These are phyloP conservation scores for Chromobotia macracanthus DNA, from an alignment of 2,797 vertebrate genomes.

Conservation along the genomic window DNA sequence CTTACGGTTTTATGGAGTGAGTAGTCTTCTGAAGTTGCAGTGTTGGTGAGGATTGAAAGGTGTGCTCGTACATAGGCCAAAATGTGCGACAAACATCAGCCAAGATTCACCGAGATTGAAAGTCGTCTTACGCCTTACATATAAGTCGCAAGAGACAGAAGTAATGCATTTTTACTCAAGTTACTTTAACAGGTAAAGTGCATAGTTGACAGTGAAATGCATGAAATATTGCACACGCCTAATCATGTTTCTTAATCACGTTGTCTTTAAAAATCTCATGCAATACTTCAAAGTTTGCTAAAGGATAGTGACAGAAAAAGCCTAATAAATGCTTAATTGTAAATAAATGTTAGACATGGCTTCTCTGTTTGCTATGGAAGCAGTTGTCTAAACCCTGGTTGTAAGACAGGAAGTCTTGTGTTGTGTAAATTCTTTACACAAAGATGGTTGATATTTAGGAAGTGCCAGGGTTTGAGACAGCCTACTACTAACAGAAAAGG, in stretches of 20 bases:
- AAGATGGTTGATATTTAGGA: neutral
- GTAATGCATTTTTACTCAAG: neutral
- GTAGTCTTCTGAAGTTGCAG: slow-evolving; percentile 35
- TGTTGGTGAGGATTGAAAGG: neutral
- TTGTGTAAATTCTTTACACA: neutral
- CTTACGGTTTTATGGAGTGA: slow-evolving; percentile 14
- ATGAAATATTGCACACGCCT: neutral
- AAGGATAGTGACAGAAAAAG: no score
- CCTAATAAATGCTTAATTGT: no score
- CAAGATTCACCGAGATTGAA: no score
- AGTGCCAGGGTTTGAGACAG: neutral
- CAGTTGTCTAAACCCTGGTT: neutral
- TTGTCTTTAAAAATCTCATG: no score
- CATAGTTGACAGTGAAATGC: no score
- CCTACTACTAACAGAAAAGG: neutral
- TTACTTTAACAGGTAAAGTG: neutral
- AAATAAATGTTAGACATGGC: no score
- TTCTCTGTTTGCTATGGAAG: no score
- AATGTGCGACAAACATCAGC: neutral
- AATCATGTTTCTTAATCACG: no score
- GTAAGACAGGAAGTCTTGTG: neutral
- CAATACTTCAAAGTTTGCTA: no score
- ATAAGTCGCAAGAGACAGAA: neutral
- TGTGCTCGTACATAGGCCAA: neutral
- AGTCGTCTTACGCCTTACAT: neutral